A percentile compares a stretch with the other conserved stretches of the same genome.
These are phyloP conservation scores for Diuraphis noxia DNA, from an alignment of 1,140 invertebrate genomes.

Conservation along the genomic window DNA sequence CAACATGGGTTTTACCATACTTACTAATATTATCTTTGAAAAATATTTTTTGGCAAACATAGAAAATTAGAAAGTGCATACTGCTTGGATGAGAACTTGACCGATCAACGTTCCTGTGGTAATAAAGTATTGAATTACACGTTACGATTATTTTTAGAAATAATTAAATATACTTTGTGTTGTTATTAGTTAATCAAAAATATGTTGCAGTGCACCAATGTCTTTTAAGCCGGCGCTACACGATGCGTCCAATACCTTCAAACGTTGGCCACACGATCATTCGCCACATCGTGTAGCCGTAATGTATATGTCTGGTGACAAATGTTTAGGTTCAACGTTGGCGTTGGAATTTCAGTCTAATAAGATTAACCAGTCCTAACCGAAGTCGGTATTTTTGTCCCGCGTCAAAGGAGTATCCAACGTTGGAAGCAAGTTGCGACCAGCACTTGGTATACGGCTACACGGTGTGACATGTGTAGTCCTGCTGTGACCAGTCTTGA, in stretches of 20 bases:
- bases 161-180: neutral
- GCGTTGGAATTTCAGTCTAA: too few relatives aligned
- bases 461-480: neutral
- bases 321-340: slow-evolving; percentile 20
- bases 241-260: slow-evolving; percentile 33
- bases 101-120: neutral
- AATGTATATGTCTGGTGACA: neutral
- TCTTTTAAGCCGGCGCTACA: slow-evolving; percentile 8
- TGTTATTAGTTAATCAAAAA: neutral
- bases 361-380: too few relatives aligned
- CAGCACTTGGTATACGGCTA: slow-evolving; percentile 14
- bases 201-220: neutral
- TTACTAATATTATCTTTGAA: neutral
- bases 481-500: neutral
- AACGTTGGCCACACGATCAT: neutral
- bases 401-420: slow-evolving; percentile 27
- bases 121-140: neutral
- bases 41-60: neutral
- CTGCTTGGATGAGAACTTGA: neutral
- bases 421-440: slow-evolving; percentile 16
- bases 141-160: neutral
- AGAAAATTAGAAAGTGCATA: neutral
- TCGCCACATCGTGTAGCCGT: slow-evolving; percentile 29
- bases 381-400: slow-evolving; percentile 3
- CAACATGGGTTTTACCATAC: neutral